Evolutionary conservation across 2,113 vertebrate species (phyloP).

Genomic region (Alaudala cheleensis): DNA sequence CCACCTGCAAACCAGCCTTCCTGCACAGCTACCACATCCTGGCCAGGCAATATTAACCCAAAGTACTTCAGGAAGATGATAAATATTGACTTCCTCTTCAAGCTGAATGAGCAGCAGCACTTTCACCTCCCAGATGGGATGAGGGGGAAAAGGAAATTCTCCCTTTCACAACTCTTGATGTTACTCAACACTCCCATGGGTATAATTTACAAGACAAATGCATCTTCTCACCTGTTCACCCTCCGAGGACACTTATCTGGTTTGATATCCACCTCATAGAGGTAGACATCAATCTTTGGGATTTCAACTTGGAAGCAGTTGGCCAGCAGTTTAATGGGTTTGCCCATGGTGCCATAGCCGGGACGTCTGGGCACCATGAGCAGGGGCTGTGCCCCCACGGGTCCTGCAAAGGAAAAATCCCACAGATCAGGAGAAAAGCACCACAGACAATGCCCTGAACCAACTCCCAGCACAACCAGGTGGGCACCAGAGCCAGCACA

Average conservation of each 20-base stretch:
- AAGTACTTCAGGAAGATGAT: not conserved
- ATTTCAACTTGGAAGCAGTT: conserved; percentile 99
- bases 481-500: not conserved
- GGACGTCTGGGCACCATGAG: conserved; percentile 97
- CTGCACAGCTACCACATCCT: not conserved
- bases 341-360: conserved; percentile 99
- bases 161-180: not conserved
- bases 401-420: conserved; percentile 74
- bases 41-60: not conserved
- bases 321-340: conserved; percentile 99
- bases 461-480: not conserved
- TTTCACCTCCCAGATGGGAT: conserved; percentile 5
- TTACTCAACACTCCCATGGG: fast-evolving
- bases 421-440: not conserved
- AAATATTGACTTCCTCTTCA: not conserved
- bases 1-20: not conserved
- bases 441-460: not conserved
- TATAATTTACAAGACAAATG: not conserved
- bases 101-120: not conserved
- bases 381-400: conserved; percentile 98
- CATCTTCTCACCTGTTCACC: conserved; percentile 89
- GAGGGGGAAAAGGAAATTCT: not conserved
- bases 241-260: conserved; percentile 98
- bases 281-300: conserved; percentile 99
- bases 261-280: conserved; percentile 99